These are phyloP conservation scores for Leptinotarsa juncta DNA, from an alignment of 2,888 invertebrate species.

Conservation along the genomic window DNA sequence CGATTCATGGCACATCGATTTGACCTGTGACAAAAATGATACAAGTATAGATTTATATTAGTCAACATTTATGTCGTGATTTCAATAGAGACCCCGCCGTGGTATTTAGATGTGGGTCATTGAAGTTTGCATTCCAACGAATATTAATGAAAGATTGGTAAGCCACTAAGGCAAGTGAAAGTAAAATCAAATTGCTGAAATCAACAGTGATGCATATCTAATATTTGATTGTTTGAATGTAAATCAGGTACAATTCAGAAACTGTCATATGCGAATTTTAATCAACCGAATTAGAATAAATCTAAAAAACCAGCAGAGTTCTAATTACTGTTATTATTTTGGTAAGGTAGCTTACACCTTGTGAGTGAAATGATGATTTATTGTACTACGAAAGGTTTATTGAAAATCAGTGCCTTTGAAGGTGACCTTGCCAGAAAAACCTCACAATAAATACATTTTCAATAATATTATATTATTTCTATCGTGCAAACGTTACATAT, in stretches of 20 bases:
- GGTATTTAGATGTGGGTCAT: conserved; percentile 24
- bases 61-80: neutral
- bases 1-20: neutral
- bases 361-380: too few species aligned
- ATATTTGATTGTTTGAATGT: neutral
- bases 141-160: neutral
- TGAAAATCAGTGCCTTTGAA: too few species aligned
- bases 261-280: too few species aligned
- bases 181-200: conserved; percentile 28
- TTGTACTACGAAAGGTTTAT: too few species aligned
- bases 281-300: too few species aligned
- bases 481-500: too few species aligned
- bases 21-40: neutral
- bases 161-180: conserved; percentile 16
- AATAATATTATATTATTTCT: too few species aligned
- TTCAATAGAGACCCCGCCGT: conserved; percentile 8
- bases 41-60: neutral
- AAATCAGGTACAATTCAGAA: neutral
- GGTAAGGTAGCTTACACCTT: too few species aligned
- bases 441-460: too few species aligned
- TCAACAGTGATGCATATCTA: conserved; percentile 1
- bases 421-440: too few species aligned
- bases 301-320: too few species aligned
- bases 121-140: conserved; percentile 27
- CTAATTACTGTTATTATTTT: too few species aligned